Conservation (phyloP, 2,113 vertebrate genomes). For the Phyllostomus hastatus region DNA sequence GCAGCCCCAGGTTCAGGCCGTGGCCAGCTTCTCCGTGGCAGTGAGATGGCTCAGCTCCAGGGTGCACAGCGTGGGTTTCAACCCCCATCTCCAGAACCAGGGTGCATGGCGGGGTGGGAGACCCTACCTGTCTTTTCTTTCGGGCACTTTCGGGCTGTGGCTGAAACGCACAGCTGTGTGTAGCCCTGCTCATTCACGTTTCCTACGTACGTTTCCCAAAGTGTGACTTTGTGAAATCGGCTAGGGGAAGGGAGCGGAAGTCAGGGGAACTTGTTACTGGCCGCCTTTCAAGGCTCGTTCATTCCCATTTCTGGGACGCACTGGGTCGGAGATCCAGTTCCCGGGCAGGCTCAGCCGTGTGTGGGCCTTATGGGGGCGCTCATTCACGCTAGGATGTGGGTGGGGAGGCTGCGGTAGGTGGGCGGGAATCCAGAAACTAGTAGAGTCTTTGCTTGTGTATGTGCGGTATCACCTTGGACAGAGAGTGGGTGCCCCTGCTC, state of each 20-base stretch:
- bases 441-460: background rate
- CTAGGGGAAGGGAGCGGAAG: background rate
- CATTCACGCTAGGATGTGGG: background rate
- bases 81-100: background rate
- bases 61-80: background rate
- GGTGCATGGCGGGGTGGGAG: background rate
- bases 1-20: background rate
- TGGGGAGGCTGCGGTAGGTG: background rate
- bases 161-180: background rate
- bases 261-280: background rate
- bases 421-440: background rate
- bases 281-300: background rate
- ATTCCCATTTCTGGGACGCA: background rate
- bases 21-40: too few relatives aligned
- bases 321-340: background rate
- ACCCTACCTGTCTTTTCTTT: background rate
- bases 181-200: background rate
- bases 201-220: background rate
- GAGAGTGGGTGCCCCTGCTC: background rate
- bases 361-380: background rate
- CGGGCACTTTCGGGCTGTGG: background rate
- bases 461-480: background rate
- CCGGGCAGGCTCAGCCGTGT: rapidly evolving
- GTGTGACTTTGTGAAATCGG: background rate
- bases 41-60: background rate